These are phyloP conservation scores for Vulpes lagopus DNA, from an alignment of 2,113 vertebrate genomes.

Conservation along the genomic window DNA sequence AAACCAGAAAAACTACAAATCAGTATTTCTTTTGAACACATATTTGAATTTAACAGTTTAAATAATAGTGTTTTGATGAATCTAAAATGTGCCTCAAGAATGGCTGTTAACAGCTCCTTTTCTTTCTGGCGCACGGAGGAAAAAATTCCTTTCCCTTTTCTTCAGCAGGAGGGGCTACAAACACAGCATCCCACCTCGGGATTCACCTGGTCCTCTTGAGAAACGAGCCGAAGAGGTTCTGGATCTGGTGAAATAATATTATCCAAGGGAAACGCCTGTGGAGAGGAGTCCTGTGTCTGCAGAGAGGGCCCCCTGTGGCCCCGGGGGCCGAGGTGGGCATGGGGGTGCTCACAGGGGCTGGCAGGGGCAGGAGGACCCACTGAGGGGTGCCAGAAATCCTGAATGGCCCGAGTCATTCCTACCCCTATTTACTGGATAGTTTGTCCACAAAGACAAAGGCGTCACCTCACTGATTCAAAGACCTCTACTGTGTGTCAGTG, in stretches of 20 bases:
- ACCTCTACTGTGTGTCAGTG: neutral
- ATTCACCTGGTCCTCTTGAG: neutral
- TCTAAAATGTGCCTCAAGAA: neutral
- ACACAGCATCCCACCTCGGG: neutral
- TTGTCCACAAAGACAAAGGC: neutral
- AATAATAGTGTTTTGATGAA: neutral
- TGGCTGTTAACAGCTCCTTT: neutral
- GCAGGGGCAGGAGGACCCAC: neutral
- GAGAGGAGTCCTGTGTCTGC: neutral
- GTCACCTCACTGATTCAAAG: neutral
- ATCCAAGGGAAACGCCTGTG: neutral
- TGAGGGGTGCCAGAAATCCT: neutral
- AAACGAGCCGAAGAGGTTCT: neutral
- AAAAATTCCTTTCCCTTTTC: neutral
- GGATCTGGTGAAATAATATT: neutral
- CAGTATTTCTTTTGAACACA: conserved; percentile 14
- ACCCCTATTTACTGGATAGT: neutral
- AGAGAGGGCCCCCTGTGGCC: neutral
- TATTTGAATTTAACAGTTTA: conserved; percentile 1
- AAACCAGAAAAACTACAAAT: neutral
- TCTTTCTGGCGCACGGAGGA: neutral
- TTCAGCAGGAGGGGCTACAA: neutral
- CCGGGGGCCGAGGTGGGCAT: neutral
- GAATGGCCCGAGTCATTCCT: neutral
- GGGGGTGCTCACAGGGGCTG: neutral